Base-by-base conservation (phyloP, 1,140 invertebrate genomes). In the Ephestia elutella region DNA sequence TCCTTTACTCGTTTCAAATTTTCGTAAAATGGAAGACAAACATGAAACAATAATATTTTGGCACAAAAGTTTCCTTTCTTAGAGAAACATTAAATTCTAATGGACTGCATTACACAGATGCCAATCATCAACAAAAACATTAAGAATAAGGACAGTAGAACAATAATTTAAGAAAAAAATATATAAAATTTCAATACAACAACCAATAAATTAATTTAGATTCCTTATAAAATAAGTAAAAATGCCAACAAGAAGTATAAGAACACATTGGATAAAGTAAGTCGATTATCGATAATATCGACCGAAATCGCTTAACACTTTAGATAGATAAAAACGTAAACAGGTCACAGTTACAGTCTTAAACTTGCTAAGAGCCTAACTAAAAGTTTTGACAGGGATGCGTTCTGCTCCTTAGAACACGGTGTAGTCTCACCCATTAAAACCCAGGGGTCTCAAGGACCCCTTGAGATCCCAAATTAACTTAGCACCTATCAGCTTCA, bases 131-230 rank as follows among this genome's bases (percentile, higher is more conserved):
- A 85, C 73, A 83, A 78, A 81, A 79, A 65, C 38, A 57, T 70
- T 63, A 78, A 72, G 28, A 65, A 71, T 9, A 32, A 71, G 69
- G 68, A 78, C 51, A 77, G 66, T 78, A 82, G 70, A 80, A 78
- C 69, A 85, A 87, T 83, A 86, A 86, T 86, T 84, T 84, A 84
- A 80, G 71, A 77, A 78, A 79, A 83, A 77, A 75, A 78, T 75
- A 84, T 82, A 82, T 78, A 86, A 87, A 85, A 79, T 88, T 86
- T 87, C 73, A 85, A 88, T 86, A 82, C 79, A 88, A 88, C 81
- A 88, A 88, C 86, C 84, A 87, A 88, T 88, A 88, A 88, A 87
- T 87, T 88, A 88, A 87, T 88, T 88, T 88, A 81, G 86, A 83
- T 78, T 78, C 75, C 84, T 88, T 86, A 87, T 86, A 88, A 88